phyloP scores from a whole-genome alignment of 2,113 vertebrate genomes.

The Apaloderma vittatum region DNA sequence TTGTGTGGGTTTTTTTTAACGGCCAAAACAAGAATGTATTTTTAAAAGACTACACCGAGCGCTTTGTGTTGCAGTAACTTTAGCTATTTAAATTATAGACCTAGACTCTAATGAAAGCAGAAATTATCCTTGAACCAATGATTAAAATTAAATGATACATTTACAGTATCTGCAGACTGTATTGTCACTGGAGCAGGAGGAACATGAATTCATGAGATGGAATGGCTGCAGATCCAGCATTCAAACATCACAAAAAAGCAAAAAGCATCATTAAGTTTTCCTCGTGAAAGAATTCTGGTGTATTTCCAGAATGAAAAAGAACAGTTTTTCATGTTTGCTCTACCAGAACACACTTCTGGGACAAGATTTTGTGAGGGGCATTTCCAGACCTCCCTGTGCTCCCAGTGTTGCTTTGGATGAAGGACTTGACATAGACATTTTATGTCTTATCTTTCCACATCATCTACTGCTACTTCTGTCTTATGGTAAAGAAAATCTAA shows the following conservation, averaged over 20 bases:
- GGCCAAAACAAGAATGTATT: background rate
- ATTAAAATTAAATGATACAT: conserved; percentile 27
- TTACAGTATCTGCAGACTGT: background rate
- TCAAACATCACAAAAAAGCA: background rate
- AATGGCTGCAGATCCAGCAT: background rate
- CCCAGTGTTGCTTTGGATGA: background rate
- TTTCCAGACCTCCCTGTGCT: background rate
- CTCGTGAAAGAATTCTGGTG: background rate
- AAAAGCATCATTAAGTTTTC: background rate
- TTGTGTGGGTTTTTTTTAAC: background rate
- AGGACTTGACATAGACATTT: background rate
- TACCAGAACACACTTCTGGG: background rate
- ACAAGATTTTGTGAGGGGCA: background rate
- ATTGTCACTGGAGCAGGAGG: background rate
- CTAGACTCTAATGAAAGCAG: background rate
- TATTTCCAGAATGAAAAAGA: background rate
- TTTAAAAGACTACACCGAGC: background rate
- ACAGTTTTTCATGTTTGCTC: background rate
- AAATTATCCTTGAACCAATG: conserved; percentile 16
- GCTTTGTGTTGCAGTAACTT: background rate
- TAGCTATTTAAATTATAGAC: background rate
- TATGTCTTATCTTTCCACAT: background rate
- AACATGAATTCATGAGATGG: background rate
- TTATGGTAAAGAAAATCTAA: background rate
- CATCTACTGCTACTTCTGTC: background rate